Evolutionary conservation across 1,140 invertebrate species (phyloP).

Genomic region (Sycophaga agraensis): DNA sequence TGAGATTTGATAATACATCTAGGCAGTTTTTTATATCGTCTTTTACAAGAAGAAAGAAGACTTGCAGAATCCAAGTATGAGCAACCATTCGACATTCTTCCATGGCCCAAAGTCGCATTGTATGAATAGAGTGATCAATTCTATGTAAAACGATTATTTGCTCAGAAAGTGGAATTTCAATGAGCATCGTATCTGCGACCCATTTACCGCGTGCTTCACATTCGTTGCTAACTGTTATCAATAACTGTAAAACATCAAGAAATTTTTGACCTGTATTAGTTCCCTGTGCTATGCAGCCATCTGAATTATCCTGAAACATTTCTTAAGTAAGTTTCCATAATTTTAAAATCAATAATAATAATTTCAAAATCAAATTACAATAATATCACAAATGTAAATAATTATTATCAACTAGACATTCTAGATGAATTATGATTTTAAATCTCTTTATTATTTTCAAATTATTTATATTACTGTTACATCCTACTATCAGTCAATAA

Average conservation of each 20-base stretch:
- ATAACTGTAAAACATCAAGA: conserved; percentile 63
- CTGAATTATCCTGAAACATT: background rate
- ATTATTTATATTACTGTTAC: no score
- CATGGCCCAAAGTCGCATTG: conserved; percentile 71
- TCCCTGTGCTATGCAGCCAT: conserved; percentile 41
- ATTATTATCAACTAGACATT: no score
- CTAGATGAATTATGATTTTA: no score
- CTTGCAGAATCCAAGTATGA: conserved; percentile 72
- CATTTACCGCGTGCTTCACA: conserved; percentile 70
- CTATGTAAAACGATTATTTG: conserved; percentile 78
- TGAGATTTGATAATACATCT: conserved; percentile 61
- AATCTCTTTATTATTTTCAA: no score
- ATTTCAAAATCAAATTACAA: no score
- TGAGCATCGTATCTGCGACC: conserved; percentile 65
- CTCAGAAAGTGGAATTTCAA: conserved; percentile 73
- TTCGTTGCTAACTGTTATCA: conserved; percentile 67
- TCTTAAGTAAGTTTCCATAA: no score
- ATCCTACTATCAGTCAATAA: no score
- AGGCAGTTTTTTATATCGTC: conserved; percentile 69
- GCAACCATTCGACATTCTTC: conserved; percentile 69
- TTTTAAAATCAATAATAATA: background rate
- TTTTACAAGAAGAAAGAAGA: conserved; percentile 63
- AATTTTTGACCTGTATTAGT: conserved; percentile 65
- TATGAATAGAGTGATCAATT: conserved; percentile 77
- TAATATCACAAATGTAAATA: no score